Evolutionary conservation across 2,797 vertebrate genomes (phyloP), one percentile per base, ranked within the genome.

Genomic region (Enteromius fasciolatus): DNA sequence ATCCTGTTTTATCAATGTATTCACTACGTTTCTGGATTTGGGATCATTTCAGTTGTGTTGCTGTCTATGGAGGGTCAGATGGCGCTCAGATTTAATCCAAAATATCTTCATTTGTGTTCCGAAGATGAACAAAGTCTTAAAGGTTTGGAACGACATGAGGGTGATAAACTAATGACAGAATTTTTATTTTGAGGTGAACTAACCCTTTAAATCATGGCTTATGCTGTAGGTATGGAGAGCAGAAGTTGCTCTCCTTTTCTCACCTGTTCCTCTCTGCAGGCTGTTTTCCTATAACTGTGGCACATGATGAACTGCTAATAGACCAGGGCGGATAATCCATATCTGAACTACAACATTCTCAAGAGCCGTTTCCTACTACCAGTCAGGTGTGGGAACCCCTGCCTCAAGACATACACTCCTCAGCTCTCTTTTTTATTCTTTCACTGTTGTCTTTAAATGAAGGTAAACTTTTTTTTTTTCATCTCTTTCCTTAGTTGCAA

Each of bases 241-340:
- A 41, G 17, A 64, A 23, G 33, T 5, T n/a, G n/a, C 9, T 14
- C 41, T 63, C 52, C 44, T 80, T 28, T 50, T 74, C 46, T 70
- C 75, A 66, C 75, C 57, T 81, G 25, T 57, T 78, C 36, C 3
- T 74, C 57, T 54, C 68, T 39, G 12, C 46, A 54, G 48, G 28
- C 41, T 81, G 8, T 54, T 75, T 41, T 57, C 12, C 64, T 80
- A 48, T 41, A 81, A 67, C 20, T 52, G 31, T 63, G 20, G 25
- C 77, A 68, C 10, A 33, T 83, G 83, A 85, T 86, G 69, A 78
- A 78, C 68, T 81, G 33, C 44, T 83, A 75, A 61, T 61, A 72
- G 83, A 72, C 44, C 23, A 46, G 57, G 75, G 64, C 33, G 59
- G 77, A 74, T 81, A 86, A 86, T 86, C 85, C 72, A 86, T 86